Percentiles rank a stretch among this genome's conserved stretches.
These are phyloP conservation scores for Heliangelus exortis DNA, from an alignment of 2,797 vertebrate species.

Conservation along the genomic window DNA sequence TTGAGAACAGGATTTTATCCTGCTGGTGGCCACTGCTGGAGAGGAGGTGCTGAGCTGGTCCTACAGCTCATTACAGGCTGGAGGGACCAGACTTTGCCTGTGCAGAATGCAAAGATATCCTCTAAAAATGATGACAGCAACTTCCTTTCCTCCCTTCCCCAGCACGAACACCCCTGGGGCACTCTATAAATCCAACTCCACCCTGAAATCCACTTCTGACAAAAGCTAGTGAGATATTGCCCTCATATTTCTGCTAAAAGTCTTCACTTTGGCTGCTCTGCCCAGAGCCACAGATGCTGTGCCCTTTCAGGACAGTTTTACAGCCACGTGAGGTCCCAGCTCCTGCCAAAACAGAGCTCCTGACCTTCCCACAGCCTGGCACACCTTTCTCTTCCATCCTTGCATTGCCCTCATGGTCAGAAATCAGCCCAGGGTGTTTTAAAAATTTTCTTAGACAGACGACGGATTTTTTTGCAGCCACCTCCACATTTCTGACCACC, in stretches of 20 bases:
- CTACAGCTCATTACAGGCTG: background rate
- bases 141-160: background rate
- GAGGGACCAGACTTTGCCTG: background rate
- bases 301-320: background rate
- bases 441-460: background rate
- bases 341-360: background rate
- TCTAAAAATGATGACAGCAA: background rate
- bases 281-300: accelerated
- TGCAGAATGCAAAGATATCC: no score
- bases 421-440: background rate
- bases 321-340: background rate
- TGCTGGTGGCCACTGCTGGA: background rate
- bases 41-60: background rate
- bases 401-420: background rate
- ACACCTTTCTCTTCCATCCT: background rate
- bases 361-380: no score
- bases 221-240: background rate
- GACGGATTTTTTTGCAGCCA: background rate
- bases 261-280: no score
- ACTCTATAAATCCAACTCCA: no score
- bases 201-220: background rate
- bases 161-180: accelerated
- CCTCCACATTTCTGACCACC: background rate
- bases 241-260: accelerated
- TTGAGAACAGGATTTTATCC: background rate